phyloP scores from a whole-genome alignment of 2,888 invertebrate species.

The Physocephala rufipes region DNA sequence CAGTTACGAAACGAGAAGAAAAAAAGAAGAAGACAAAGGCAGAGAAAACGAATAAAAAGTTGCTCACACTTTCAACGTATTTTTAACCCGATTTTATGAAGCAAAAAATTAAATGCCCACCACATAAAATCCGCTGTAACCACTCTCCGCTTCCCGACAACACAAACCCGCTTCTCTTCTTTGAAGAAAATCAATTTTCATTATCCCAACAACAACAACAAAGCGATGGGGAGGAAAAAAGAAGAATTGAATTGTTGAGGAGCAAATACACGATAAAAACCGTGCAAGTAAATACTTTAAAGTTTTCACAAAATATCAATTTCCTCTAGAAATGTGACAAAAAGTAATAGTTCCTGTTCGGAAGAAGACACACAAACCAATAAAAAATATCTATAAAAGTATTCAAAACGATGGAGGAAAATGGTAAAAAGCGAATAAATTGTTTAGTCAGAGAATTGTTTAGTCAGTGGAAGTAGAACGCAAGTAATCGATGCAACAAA shows the following conservation, averaged over 20 bases:
- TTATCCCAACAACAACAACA: slow-evolving; percentile 3
- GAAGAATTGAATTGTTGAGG: neutral
- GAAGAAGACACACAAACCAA: neutral
- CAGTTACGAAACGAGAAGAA: neutral
- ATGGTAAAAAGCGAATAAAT: slow-evolving; percentile 36
- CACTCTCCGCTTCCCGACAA: neutral
- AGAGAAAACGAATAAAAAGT: neutral
- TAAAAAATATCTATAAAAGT: slow-evolving; percentile 16
- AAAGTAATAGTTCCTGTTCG: slow-evolving; percentile 3
- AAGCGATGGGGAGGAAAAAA: neutral
- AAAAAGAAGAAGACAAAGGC: neutral
- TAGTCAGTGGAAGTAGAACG: slow-evolving; percentile 36
- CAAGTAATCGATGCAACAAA: neutral
- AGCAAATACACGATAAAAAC: no score
- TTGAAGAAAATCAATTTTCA: slow-evolving; percentile 6
- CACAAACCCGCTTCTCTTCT: neutral
- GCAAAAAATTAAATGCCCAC: slow-evolving; percentile 17
- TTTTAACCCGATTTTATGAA: slow-evolving; percentile 39
- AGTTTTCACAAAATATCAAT: slow-evolving; percentile 56
- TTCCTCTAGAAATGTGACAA: slow-evolving; percentile 47
- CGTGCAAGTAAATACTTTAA: slow-evolving; percentile 39
- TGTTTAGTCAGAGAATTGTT: slow-evolving; percentile 38
- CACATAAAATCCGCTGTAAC: no score
- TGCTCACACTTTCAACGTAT: slow-evolving; percentile 23
- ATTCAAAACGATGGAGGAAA: neutral